These are phyloP conservation scores for Lapara coniferarum DNA, from an alignment of 2,888 invertebrate genomes.

Conservation along the genomic window DNA sequence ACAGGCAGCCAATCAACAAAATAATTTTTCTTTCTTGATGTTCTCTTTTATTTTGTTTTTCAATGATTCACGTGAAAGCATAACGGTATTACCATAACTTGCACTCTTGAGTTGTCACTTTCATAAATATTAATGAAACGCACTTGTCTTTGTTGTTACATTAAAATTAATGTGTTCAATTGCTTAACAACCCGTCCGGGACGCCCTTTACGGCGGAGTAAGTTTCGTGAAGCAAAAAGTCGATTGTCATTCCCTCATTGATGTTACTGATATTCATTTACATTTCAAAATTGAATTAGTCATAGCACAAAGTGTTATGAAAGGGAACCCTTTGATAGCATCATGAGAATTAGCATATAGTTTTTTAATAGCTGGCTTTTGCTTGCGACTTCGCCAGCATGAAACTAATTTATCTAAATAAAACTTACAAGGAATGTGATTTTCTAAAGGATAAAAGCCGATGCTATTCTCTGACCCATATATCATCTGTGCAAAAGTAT, in stretches of 20 bases:
- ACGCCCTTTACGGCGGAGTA: constrained; percentile 48
- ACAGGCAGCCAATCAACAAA: too few species aligned
- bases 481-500: too few species aligned
- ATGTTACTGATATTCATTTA: background rate
- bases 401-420: too few species aligned
- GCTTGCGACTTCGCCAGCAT: too few species aligned
- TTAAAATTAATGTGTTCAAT: constrained; percentile 77
- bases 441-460: too few species aligned
- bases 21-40: too few species aligned
- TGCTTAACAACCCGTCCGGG: constrained; percentile 53
- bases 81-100: constrained; percentile 22
- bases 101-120: constrained; percentile 44
- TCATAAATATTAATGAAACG: constrained; percentile 72
- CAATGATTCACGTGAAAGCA: constrained; percentile 10
- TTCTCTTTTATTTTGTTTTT: constrained; percentile 3
- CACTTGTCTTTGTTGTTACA: constrained; percentile 64
- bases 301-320: background rate
- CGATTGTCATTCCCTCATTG: constrained; percentile 14
- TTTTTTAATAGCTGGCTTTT: background rate
- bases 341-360: background rate
- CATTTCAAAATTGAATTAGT: constrained; percentile 4
- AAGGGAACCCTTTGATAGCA: background rate
- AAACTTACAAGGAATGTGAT: too few species aligned
- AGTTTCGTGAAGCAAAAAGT: constrained; percentile 30
- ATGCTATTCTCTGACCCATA: too few species aligned